Evolutionary conservation across 2,888 invertebrate genomes (phyloP).

Genomic region (Callyntrura sp.): DNA sequence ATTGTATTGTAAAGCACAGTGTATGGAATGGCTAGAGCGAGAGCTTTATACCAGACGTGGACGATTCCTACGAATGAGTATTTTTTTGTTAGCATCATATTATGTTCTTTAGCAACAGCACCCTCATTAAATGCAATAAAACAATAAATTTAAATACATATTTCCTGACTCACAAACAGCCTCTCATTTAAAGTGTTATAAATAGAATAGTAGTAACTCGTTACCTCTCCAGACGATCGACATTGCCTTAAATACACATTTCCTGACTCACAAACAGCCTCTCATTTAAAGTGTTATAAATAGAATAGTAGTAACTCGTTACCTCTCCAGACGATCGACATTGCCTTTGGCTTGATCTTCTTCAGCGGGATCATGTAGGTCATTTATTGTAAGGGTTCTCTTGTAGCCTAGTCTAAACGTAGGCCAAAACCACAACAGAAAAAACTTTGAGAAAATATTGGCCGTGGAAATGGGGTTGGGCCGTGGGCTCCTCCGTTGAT

Average conservation of each 20-base stretch:
- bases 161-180: too few species aligned
- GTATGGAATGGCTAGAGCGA: too few species aligned
- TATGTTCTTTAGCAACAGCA: too few species aligned
- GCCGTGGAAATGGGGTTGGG: conserved; percentile 54
- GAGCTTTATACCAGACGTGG: too few species aligned
- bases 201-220: not conserved
- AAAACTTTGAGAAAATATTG: conserved; percentile 45
- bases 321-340: conserved; percentile 50
- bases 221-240: too few species aligned
- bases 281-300: not conserved
- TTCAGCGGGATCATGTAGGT: conserved; percentile 45
- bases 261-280: too few species aligned
- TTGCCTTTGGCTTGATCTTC: conserved; percentile 46
- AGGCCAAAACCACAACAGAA: conserved; percentile 73
- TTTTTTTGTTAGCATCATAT: too few species aligned
- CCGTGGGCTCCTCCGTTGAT: not conserved
- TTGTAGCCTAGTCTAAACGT: conserved; percentile 55
- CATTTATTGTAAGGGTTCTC: conserved; percentile 13
- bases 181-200: not conserved
- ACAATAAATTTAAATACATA: too few species aligned
- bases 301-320: not conserved
- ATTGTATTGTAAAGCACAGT: too few species aligned
- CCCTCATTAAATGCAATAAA: too few species aligned
- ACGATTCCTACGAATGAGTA: too few species aligned
- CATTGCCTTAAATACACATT: too few species aligned